Base-by-base conservation (phyloP, 2,888 invertebrate genomes). In the Pandemis cinnamomeana region DNA sequence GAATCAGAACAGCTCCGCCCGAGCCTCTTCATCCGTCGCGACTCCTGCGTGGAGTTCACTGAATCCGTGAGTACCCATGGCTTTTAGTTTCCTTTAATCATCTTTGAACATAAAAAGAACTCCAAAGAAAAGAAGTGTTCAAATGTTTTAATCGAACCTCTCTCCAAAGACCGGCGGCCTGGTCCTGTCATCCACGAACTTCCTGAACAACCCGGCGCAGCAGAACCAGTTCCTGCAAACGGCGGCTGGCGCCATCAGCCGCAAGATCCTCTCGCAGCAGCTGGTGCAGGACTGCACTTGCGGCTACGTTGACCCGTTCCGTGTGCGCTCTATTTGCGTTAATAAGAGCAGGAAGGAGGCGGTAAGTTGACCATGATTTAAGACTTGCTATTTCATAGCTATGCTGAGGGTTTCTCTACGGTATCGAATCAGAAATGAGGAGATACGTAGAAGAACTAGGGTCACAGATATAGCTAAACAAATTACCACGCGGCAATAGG, bases 31-130 rank as follows among this genome's bases (percentile, higher is more conserved):
- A 84, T 90, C 20, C 81, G 84, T 15, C 95, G 96, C 75, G 96
- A 97, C 82, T 94, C 95, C 80, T 98, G 97, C 87, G 94, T 96
- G 51, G 95, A 96, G 75, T 96, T 96, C 79, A 95, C 96, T 10
- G 91, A 96, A 74, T 89, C 92, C 72, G 96, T 97, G 81, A 95
- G 95, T 92, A 75, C 6, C 11, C 1, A n/a, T 41, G 13, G 27
- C 13, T 11, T 4, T 36, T 11, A 15, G 11, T 46, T 11, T 46
- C 0, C 11, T 11, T 44, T 7, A 7, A 11, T 46, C 11, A 11
- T 11, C 11, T 11, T 11, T 3, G 4, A 4, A 11, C 10, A 2
- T 36, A 36, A 36, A 36, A 36, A 36, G 27, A 36, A 36, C 27
- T 36, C 27, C 27, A 36, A 36, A 4, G 4, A 36, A 36, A 36